phyloP scores from a whole-genome alignment of 2,888 invertebrate genomes.

The Aphidoletes aphidimyza region DNA sequence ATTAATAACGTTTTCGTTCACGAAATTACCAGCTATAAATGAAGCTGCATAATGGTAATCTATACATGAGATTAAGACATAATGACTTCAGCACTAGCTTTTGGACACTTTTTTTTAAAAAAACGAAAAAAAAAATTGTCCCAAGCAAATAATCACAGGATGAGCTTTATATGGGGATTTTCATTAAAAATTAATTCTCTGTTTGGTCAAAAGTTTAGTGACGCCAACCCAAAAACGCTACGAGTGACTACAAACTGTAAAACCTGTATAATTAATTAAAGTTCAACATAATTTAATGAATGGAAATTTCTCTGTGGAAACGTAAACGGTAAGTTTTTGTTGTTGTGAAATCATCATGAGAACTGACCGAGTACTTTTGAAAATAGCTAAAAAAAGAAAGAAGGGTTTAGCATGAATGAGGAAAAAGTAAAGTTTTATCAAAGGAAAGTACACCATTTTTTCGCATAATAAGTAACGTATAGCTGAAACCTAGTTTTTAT shows the following conservation, averaged over 20 bases:
- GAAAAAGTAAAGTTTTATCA: not conserved
- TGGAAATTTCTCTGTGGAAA: not conserved
- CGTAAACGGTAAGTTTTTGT: not conserved
- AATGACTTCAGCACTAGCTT: not conserved
- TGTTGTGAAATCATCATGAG: not conserved
- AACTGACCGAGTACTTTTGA: not conserved
- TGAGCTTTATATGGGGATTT: not conserved
- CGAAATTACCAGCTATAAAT: not conserved
- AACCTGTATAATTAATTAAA: slow-evolving; percentile 33
- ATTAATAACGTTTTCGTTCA: not conserved
- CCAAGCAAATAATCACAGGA: too few species aligned
- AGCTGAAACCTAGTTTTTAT: too few species aligned
- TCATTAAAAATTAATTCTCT: not conserved
- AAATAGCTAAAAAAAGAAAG: not conserved
- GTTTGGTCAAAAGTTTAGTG: not conserved
- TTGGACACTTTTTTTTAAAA: too few species aligned
- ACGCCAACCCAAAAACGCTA: slow-evolving; percentile 5
- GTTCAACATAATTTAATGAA: slow-evolving; percentile 38
- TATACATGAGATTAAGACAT: not conserved
- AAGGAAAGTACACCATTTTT: too few species aligned
- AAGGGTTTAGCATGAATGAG: not conserved
- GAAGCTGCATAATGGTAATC: not conserved
- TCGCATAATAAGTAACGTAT: too few species aligned
- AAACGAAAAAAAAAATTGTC: too few species aligned
- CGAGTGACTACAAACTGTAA: not conserved